Percentiles rank a stretch among this genome's conserved stretches.
Conservation (phyloP, 1,140 invertebrate species). For the Adelges cooleyi region DNA sequence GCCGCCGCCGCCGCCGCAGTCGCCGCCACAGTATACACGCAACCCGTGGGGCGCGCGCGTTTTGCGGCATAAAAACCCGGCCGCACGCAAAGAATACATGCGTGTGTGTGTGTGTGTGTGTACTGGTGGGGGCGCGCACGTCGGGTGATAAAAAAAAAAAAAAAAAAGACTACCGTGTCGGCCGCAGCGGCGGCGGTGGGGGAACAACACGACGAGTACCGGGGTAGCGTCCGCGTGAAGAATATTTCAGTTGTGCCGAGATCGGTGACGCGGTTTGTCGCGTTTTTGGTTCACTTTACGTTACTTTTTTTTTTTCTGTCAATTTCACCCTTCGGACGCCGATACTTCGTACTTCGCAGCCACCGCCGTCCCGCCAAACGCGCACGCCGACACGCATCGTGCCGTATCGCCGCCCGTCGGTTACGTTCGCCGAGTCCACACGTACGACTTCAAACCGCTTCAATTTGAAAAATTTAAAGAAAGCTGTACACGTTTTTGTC, state of each 20-base stretch:
- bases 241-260: conserved; percentile 28
- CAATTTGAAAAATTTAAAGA: no score
- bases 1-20: neutral
- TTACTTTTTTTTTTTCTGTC: conserved; percentile 7
- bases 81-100: conserved; percentile 1
- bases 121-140: neutral
- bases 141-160: neutral
- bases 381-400: neutral
- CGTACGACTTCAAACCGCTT: no score
- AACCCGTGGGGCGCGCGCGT: neutral
- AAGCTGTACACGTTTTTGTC: no score
- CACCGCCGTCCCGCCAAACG: neutral
- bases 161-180: conserved; percentile 12
- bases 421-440: neutral
- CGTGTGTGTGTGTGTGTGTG: neutral
- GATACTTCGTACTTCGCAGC: neutral
- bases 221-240: neutral
- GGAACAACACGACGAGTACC: neutral
- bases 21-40: neutral
- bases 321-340: neutral
- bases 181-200: neutral
- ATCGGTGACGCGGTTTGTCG: conserved; percentile 27
- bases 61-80: conserved; percentile 23
- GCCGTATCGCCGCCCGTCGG: conserved; percentile 2
- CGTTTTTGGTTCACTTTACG: conserved; percentile 16